Conservation (phyloP, 2,797 vertebrate genomes). For the Atherinosoma microstoma region DNA sequence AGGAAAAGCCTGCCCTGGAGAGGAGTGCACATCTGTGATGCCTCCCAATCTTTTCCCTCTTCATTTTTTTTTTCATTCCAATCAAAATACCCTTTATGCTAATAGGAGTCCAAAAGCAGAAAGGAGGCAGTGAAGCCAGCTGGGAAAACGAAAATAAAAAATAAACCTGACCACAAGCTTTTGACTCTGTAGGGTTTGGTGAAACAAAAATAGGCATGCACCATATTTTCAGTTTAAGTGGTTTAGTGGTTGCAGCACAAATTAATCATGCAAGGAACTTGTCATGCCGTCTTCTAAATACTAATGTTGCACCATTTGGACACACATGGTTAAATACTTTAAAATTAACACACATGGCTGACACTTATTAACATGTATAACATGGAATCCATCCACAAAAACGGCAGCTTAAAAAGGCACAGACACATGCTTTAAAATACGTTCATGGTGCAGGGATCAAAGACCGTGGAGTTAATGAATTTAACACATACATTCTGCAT, state of each 20-base stretch:
- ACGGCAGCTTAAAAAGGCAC: slow-evolving; percentile 2
- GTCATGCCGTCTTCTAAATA: slow-evolving; percentile 43
- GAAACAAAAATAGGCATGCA: slow-evolving; percentile 18
- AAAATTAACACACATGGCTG: slow-evolving; percentile 44
- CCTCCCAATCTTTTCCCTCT: slow-evolving; percentile 39
- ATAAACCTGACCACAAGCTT: slow-evolving; percentile 2
- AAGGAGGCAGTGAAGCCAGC: slow-evolving; percentile 20
- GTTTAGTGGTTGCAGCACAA: slow-evolving; percentile 22
- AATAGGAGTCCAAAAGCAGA: slow-evolving; percentile 41
- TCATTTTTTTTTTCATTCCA: slow-evolving; percentile 25
- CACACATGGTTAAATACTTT: slow-evolving; percentile 17
- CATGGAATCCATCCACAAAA: slow-evolving; percentile 13
- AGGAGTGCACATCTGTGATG: slow-evolving; percentile 77
- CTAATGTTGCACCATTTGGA: slow-evolving; percentile 2
- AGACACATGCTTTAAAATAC: slow-evolving; percentile 25
- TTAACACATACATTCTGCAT: slow-evolving; percentile 57
- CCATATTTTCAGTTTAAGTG: slow-evolving; percentile 22
- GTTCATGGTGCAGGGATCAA: slow-evolving; percentile 49
- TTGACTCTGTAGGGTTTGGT: slow-evolving; percentile 1
- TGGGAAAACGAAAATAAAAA: slow-evolving; percentile 26
- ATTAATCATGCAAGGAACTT: slow-evolving; percentile 36
- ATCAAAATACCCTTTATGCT: slow-evolving; percentile 50
- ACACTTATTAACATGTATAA: slow-evolving; percentile 36
- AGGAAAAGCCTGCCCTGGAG: slow-evolving; percentile 83
- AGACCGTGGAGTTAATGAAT: slow-evolving; percentile 51